Evolutionary conservation across 37 sponge, comb jelly and placozoan species (phyloP).

Genomic region (Ephydatia muelleri): DNA sequence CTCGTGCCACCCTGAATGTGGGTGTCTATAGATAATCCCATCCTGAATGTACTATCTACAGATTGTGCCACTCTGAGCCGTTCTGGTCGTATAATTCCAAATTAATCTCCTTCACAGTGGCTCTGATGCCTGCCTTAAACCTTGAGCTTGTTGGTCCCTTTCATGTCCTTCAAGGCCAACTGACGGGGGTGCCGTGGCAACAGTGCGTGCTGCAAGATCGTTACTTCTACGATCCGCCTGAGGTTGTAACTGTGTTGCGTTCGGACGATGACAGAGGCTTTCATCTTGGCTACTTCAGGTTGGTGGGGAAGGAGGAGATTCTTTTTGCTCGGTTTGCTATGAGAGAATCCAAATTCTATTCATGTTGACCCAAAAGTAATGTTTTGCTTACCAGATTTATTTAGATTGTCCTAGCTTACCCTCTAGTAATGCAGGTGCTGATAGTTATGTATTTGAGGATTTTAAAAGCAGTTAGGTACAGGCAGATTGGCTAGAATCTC

Average conservation of each 20-base stretch:
- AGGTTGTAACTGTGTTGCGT: slow-evolving; percentile 64
- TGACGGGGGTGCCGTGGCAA: slow-evolving; percentile 42
- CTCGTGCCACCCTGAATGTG: slow-evolving; percentile 32
- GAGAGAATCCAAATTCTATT: too few species aligned
- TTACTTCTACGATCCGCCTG: slow-evolving; percentile 80
- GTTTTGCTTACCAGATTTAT: neutral
- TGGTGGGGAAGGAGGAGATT: neutral
- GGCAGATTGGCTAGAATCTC: too few species aligned
- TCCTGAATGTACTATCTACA: neutral
- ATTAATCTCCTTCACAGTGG: slow-evolving; percentile 22
- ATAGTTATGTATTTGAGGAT: neutral
- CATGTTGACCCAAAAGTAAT: too few species aligned
- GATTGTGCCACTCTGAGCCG: neutral
- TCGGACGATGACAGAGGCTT: slow-evolving; percentile 29
- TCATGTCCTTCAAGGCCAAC: slow-evolving; percentile 55
- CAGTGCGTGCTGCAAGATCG: slow-evolving; percentile 66
- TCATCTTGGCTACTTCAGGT: slow-evolving; percentile 83
- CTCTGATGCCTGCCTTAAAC: slow-evolving; percentile 37
- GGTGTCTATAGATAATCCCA: neutral
- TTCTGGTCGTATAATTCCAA: neutral
- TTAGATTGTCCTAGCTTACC: neutral
- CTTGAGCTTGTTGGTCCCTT: slow-evolving; percentile 73
- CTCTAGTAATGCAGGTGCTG: neutral
- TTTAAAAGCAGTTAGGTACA: too few species aligned
- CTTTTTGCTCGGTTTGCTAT: neutral